phyloP scores from a whole-genome alignment of 2,113 vertebrate species.

The Heliornis fulica region DNA sequence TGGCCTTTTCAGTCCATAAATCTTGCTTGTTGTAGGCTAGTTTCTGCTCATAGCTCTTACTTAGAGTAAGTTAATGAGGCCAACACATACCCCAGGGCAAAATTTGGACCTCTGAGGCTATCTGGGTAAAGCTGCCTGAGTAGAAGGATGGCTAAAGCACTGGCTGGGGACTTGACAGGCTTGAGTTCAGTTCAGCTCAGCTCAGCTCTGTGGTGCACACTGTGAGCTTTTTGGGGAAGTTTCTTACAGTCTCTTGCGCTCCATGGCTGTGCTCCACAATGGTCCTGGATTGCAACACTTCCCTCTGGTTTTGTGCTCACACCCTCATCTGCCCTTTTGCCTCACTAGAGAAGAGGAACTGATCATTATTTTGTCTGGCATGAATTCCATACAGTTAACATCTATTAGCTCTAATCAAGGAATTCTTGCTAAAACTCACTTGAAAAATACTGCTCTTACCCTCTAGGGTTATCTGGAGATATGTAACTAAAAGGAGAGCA shows the following conservation, averaged over 20 bases:
- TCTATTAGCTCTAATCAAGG: neutral
- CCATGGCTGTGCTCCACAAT: neutral
- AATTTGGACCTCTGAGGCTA: neutral
- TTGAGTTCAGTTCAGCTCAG: neutral
- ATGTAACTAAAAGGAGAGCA: neutral
- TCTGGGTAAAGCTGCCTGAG: neutral
- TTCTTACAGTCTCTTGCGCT: neutral
- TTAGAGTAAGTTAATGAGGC: constrained; percentile 16
- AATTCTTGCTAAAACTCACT: neutral
- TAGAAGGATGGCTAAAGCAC: neutral
- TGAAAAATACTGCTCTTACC: neutral
- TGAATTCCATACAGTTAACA: neutral
- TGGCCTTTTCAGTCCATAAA: constrained; percentile 59
- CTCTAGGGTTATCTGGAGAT: neutral
- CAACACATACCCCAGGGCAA: neutral
- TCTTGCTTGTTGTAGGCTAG: neutral
- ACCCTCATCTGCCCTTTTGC: neutral
- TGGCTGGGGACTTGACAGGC: neutral
- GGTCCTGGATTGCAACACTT: neutral
- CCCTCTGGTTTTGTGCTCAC: neutral
- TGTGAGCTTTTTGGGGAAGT: neutral
- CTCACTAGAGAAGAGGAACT: neutral
- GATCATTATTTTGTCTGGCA: neutral
- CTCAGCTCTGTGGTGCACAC: neutral
- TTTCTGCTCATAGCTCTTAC: neutral